Base-by-base conservation (phyloP, 2,113 vertebrate genomes). In the Halichoeres trimaculatus region DNA sequence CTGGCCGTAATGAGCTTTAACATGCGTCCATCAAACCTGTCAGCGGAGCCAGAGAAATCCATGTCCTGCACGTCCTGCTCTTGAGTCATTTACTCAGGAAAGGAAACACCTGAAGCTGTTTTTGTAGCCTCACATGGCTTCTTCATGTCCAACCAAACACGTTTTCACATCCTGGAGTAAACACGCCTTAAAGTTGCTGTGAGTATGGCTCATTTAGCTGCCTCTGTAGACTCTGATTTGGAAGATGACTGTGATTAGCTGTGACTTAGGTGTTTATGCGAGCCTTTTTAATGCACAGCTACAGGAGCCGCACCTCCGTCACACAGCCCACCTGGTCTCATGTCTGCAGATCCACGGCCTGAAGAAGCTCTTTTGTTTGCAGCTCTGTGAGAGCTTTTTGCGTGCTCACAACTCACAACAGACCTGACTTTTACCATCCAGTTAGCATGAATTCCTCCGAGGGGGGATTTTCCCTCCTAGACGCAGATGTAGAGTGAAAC, bases 401-500 rank as follows among this genome's bases (percentile, higher is more conserved):
- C 36, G 0, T 74, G 65, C n/a, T 61, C 54, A 22, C 30, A 75
- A 17, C 26, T 64, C 59, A 70, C 22, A 30, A 59, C 45, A 69
- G 47, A 57, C 10, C 24, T n/a, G 34, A 23, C 24, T 30, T 54
- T 61, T 54, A 40, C 5, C 54, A 66, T 71, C 10, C 60, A 19
- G 48, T 43, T 76, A 60, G 50, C 35, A 76, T 51, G 30, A 66
- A 62, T 30, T 74, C 63, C 48, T 75, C 59, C 2, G 26, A 74
- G 41, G 56, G 55, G 61, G 70, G 41, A 51, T 66, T 78, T 78
- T 64, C 51, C 57, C 38, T 55, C 23, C 45, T 43, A 77, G 52
- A 64, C 53, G 16, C 60, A 78, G 35, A 78, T 75, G 71, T 38
- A 58, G 71, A 45, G 50, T 10, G 19, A 19, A 26, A 72, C 76